Conservation (phyloP, 1,140 invertebrate genomes). For the Eubasilissa regina region DNA sequence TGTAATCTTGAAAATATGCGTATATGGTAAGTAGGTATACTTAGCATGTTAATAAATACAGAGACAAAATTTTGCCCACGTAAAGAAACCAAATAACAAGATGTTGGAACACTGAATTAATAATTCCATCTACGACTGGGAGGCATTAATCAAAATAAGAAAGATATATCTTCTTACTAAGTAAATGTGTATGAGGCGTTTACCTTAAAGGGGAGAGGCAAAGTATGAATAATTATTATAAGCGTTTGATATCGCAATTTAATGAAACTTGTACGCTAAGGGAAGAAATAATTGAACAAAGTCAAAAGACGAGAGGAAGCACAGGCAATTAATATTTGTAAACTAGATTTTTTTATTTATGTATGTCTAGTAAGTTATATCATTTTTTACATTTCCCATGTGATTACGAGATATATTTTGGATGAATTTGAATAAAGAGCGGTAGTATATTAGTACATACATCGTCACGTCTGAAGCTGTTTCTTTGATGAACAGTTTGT, state of each 20-base stretch:
- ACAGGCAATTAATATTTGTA: no score
- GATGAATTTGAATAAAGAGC: no score
- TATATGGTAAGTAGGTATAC: not conserved
- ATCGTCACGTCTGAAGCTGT: no score
- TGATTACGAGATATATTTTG: no score
- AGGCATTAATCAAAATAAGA: conserved; percentile 23
- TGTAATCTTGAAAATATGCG: no score
- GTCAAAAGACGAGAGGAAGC: not conserved
- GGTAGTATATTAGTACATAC: no score
- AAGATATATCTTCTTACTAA: conserved; percentile 16
- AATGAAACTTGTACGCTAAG: conserved; percentile 49
- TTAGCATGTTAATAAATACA: not conserved
- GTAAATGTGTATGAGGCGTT: conserved; percentile 1
- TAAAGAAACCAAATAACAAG: conserved; percentile 6
- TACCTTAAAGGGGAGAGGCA: conserved; percentile 21
- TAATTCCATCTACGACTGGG: not conserved
- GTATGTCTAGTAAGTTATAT: no score
- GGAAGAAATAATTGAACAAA: conserved; percentile 39
- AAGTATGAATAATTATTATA: conserved; percentile 59
- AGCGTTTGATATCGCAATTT: conserved; percentile 56
- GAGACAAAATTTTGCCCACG: not conserved
- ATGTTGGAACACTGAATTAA: conserved; percentile 2
- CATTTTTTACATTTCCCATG: no score
- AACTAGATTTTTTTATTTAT: no score
- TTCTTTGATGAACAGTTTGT: no score